A percentile compares a stretch with the other conserved stretches of the same genome.
Evolutionary conservation across 1,140 invertebrate species (phyloP).

Genomic region (Paraescarpia echinospica): DNA sequence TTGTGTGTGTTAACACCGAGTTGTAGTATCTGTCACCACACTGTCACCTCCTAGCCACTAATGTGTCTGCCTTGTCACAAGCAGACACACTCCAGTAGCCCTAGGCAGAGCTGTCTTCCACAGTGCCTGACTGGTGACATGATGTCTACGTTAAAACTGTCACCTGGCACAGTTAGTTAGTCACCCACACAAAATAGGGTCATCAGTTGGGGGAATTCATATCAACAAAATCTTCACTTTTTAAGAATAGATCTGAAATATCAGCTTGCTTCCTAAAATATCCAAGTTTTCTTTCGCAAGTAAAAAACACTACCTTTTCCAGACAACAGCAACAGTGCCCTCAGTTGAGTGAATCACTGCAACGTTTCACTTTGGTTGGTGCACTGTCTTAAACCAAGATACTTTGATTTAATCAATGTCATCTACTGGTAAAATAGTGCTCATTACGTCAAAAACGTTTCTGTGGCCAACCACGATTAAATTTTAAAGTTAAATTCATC

Average conservation of each 20-base stretch:
- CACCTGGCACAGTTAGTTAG: background rate
- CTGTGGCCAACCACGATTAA: no score
- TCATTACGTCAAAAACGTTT: no score
- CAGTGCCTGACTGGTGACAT: background rate
- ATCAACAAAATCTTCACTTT: background rate
- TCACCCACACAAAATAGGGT: background rate
- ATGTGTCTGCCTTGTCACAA: background rate
- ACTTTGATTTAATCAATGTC: no score
- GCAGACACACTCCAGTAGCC: background rate
- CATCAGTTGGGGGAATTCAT: background rate
- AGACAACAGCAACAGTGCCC: background rate
- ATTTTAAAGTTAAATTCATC: no score
- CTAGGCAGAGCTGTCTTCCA: background rate
- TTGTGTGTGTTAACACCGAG: background rate
- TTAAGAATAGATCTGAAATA: background rate
- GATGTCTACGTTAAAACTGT: background rate
- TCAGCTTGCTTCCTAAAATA: background rate
- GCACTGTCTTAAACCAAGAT: no score
- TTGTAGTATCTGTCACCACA: background rate
- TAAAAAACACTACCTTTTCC: background rate
- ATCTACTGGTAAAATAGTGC: no score
- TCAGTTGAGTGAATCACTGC: no score
- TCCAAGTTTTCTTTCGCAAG: background rate
- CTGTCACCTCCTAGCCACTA: background rate
- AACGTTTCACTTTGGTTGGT: no score